These are phyloP conservation scores for Notiomystis cincta DNA, from an alignment of 2,113 vertebrate genomes.

Conservation along the genomic window DNA sequence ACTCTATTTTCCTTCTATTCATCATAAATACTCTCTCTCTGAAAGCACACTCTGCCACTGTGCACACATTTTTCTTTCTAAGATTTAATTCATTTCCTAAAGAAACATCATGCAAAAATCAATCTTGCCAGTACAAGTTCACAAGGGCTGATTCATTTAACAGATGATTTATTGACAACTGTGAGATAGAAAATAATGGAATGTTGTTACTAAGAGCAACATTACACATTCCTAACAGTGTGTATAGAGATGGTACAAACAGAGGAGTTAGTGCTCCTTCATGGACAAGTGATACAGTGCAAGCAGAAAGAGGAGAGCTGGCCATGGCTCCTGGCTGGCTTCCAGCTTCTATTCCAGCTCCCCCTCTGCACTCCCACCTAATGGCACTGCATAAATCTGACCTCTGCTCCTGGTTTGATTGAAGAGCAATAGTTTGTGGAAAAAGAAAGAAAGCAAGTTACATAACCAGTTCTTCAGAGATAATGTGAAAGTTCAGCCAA, in stretches of 20 bases:
- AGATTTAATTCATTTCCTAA: constrained; percentile 46
- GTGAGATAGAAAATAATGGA: constrained; percentile 36
- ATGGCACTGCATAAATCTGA: not conserved
- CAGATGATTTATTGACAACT: constrained; percentile 32
- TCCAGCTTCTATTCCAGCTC: not conserved
- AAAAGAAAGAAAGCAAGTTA: not conserved
- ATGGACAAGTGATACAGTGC: not conserved
- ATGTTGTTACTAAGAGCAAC: constrained; percentile 11
- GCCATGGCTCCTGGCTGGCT: not conserved
- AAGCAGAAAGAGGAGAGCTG: not conserved
- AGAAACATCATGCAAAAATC: constrained; percentile 38
- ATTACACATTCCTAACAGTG: not conserved
- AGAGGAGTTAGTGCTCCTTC: not conserved
- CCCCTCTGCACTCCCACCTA: not conserved
- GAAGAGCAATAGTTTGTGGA: not conserved
- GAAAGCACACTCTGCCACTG: constrained; percentile 24
- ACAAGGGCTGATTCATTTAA: constrained; percentile 34
- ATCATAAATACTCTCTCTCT: constrained; percentile 42
- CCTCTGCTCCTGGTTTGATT: not conserved
- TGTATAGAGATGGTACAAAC: not conserved
- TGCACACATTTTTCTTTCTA: constrained; percentile 20
- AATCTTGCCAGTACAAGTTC: constrained; percentile 23
- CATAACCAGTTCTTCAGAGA: not conserved
- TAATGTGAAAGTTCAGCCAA: not conserved
- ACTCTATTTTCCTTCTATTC: constrained; percentile 25